Percentiles rank a stretch among this genome's conserved stretches.
These are phyloP conservation scores for Erythrocebus patas DNA, from an alignment of 2,113 vertebrate species.

Conservation along the genomic window DNA sequence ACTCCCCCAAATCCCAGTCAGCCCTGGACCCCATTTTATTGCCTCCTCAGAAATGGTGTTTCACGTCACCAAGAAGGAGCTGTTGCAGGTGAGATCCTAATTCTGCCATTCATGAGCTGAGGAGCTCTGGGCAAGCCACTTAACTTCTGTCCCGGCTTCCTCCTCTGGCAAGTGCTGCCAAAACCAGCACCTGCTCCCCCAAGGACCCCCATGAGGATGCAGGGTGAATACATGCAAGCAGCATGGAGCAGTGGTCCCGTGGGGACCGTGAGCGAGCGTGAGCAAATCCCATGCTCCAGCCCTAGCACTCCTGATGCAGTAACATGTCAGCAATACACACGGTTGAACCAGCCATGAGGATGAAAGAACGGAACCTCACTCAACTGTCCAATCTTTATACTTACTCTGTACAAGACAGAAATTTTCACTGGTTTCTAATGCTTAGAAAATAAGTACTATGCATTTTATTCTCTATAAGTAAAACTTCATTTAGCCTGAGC, in stretches of 20 bases:
- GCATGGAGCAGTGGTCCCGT: background rate
- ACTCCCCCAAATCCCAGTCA: no score
- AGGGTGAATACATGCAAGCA: no score
- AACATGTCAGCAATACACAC: fast-evolving
- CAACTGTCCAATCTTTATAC: fast-evolving
- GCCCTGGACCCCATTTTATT: fast-evolving
- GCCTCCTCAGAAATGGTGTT: background rate
- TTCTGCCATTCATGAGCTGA: background rate
- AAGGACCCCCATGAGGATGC: fast-evolving
- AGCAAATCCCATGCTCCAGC: background rate
- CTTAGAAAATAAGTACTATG: fast-evolving
- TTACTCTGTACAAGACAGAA: background rate
- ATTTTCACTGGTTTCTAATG: background rate
- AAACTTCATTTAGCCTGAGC: background rate
- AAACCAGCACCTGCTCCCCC: background rate
- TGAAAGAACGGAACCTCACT: fast-evolving
- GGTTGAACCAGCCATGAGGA: fast-evolving
- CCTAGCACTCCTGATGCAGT: fast-evolving
- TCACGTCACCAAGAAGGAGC: background rate
- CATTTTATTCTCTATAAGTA: background rate
- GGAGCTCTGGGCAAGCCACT: fast-evolving
- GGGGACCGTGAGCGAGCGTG: background rate
- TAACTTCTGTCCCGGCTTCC: fast-evolving
- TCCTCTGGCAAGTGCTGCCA: fast-evolving
- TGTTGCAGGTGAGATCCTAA: fast-evolving